Percentiles rank a stretch among this genome's conserved stretches.
Evolutionary conservation across 2,113 vertebrate genomes (phyloP).

Genomic region (Grantiella picta): DNA sequence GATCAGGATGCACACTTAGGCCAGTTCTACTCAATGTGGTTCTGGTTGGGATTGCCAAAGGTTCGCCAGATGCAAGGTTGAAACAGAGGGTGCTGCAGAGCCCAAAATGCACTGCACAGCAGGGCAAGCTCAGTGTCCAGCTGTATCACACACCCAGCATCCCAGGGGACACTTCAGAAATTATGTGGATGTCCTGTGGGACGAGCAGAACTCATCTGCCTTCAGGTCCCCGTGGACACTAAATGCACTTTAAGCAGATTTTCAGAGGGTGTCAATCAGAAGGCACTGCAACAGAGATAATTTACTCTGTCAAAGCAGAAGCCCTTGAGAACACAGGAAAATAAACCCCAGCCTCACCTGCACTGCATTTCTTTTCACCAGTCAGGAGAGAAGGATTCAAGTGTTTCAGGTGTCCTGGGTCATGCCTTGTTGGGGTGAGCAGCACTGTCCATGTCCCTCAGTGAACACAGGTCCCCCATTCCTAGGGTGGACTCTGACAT

Average conservation of each 20-base stretch:
- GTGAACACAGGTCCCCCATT: not conserved
- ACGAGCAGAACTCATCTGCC: not conserved
- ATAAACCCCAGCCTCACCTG: not conserved
- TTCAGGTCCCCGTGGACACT: not conserved
- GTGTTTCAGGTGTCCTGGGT: fast-evolving
- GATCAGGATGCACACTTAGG: too few species aligned
- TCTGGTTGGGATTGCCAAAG: not conserved
- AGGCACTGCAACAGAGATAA: fast-evolving
- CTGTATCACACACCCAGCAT: not conserved
- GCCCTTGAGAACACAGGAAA: not conserved
- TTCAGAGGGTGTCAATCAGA: not conserved
- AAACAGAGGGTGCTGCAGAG: not conserved
- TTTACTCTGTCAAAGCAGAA: not conserved
- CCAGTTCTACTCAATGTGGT: not conserved
- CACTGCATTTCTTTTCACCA: not conserved
- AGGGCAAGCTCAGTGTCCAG: not conserved
- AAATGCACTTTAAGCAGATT: not conserved
- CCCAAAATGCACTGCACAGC: not conserved
- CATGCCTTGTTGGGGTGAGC: fast-evolving
- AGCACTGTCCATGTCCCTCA: fast-evolving
- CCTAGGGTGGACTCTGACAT: not conserved
- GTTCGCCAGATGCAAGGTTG: not conserved
- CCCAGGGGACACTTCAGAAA: not conserved
- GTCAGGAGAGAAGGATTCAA: not conserved
- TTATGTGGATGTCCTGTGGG: not conserved